Base-by-base conservation (phyloP, 2,113 vertebrate genomes). In the Alosa alosa region DNA sequence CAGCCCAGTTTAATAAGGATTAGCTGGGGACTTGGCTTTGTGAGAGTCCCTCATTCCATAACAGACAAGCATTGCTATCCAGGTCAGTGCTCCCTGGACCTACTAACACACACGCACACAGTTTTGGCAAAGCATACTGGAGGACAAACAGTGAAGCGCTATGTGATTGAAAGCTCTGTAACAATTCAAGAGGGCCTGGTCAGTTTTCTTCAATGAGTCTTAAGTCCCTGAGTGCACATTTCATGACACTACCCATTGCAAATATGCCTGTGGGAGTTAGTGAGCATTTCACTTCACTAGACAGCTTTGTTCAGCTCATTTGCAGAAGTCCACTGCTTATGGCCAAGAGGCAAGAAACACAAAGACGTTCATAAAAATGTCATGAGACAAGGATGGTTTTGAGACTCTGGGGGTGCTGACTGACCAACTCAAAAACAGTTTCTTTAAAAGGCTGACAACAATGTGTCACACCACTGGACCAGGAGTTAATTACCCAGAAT, bases 121-220 rank as follows among this genome's bases (percentile, higher is more conserved):
- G 4, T n/a, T 36, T 36, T 78, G 72, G 36, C 36, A 78, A 39
- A 78, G 10, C 9, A 36, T 36, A 39, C 72, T 78, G 13, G 72
- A 78, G 72, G 10, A 6, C n/a, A 72, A 10, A 78, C 25, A 78
- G 31, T 11, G 36, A 4, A 36, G 31, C 36, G 4, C 31, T 36
- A 78, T 78, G 11, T 78, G 25, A 78, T 10, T 78, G 72, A 78
- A 78, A 78, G 72, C 72, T 41, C 25, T 78, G 72, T 78, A 39
- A 78, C 25, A 78, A 39, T 68, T 78, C 3, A 10, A 78, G 72
- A 78, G 25, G 13, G 72, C 31, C 72, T 31, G 72, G 72, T 36
- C 72, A 39, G 31, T 78, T 78, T 39, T 39, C 11, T 78, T 36
- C 25, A 36, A 31, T 17, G 72, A 78, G 6, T 8, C 11, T 31